phyloP scores from a whole-genome alignment of 92 coral and sea anemone genomes.

The Zoanthus gigantus region DNA sequence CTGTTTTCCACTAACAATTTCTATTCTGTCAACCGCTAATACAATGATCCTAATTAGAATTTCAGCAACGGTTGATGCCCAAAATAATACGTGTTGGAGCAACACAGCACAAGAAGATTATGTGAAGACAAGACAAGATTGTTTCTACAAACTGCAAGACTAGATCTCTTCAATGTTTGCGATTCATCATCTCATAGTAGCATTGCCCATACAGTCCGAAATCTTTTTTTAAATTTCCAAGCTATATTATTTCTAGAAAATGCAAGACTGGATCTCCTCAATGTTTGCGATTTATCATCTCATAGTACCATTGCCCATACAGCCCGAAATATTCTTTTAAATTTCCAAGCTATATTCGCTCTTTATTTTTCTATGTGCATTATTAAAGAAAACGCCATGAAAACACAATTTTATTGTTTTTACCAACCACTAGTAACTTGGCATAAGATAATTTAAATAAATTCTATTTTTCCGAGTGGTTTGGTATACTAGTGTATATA shows the following conservation, averaged over 20 bases:
- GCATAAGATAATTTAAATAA: not conserved
- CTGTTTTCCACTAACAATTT: no score
- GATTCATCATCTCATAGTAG: not conserved
- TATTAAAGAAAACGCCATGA: not conserved
- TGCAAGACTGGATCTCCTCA: no score
- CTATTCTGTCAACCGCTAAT: no score
- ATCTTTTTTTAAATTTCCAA: not conserved
- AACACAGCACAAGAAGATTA: no score
- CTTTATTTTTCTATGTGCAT: not conserved
- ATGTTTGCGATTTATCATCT: no score
- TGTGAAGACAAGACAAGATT: no score
- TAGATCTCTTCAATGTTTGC: no score
- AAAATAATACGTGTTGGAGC: no score
- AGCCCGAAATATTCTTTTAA: not conserved
- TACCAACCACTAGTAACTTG: not conserved
- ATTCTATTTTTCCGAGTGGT: not conserved
- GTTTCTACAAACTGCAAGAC: no score
- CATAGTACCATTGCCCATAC: not conserved
- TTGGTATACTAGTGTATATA: not conserved
- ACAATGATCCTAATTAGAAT: no score
- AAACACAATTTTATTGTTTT: not conserved
- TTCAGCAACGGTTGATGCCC: no score
- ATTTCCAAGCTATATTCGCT: not conserved
- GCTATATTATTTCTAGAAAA: no score
- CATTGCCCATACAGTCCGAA: not conserved